Conservation (phyloP, 2,113 vertebrate species). For the Amblyornis subalaris region DNA sequence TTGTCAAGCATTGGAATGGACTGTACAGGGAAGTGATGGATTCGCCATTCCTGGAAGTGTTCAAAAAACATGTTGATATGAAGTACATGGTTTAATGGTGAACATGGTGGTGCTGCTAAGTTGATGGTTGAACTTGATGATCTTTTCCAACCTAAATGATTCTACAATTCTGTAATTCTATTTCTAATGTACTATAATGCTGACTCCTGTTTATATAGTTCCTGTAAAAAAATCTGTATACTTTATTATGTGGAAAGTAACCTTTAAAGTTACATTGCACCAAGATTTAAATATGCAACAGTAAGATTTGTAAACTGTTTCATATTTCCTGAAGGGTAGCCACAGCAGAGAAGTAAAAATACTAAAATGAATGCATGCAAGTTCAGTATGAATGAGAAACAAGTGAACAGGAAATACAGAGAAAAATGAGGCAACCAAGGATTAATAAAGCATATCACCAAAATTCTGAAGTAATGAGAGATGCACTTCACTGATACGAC, state of each 20-base stretch:
- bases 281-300: not conserved
- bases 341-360: not conserved
- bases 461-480: not conserved
- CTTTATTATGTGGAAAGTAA: not conserved
- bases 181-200: not conserved
- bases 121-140: not conserved
- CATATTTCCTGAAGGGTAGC: not conserved
- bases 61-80: not conserved
- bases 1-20: not conserved
- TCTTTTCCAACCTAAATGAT: not conserved
- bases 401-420: not conserved
- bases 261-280: not conserved
- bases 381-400: not conserved
- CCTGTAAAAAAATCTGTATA: not conserved
- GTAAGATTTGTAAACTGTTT: not conserved
- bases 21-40: not conserved
- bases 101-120: not conserved
- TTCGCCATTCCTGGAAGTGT: not conserved
- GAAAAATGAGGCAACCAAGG: not conserved
- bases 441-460: not conserved
- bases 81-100: not conserved
- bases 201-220: not conserved
- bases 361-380: not conserved
- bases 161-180: not conserved
- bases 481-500: not conserved